Conservation (phyloP, 2,113 vertebrate genomes). For the Silurus meridionalis region DNA sequence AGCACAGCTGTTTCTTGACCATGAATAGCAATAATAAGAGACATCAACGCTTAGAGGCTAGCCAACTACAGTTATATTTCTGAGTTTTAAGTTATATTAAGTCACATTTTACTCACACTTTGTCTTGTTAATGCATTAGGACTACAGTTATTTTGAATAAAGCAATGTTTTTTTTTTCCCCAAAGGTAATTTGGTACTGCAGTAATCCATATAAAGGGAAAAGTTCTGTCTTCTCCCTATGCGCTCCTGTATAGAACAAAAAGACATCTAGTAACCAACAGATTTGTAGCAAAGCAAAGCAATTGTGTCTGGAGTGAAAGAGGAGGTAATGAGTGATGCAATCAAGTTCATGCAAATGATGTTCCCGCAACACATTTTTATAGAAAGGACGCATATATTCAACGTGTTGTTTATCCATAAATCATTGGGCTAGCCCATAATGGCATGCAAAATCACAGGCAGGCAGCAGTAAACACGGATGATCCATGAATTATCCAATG, state of each 20-base stretch:
- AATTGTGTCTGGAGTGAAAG: not conserved
- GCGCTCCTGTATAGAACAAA: not conserved
- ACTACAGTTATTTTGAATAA: not conserved
- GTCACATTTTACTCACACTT: not conserved
- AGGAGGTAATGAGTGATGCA: not conserved
- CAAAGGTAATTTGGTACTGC: not conserved
- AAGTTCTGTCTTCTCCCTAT: not conserved
- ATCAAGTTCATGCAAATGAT: no score
- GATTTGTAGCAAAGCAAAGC: not conserved
- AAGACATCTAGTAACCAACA: not conserved
- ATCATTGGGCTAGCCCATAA: not conserved
- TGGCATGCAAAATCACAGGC: not conserved
- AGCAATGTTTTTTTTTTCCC: not conserved
- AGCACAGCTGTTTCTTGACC: not conserved
- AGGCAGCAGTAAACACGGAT: not conserved
- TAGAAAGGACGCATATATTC: not conserved
- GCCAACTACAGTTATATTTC: not conserved
- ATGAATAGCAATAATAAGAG: conserved; percentile 6
- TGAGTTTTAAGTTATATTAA: not conserved
- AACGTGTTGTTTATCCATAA: not conserved
- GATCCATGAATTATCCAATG: not conserved
- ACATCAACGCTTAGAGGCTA: not conserved
- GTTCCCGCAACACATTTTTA: not conserved
- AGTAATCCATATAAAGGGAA: not conserved
- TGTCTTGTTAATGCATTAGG: not conserved